Conservation (phyloP, 2,797 vertebrate species). For the Caiman crocodilus region DNA sequence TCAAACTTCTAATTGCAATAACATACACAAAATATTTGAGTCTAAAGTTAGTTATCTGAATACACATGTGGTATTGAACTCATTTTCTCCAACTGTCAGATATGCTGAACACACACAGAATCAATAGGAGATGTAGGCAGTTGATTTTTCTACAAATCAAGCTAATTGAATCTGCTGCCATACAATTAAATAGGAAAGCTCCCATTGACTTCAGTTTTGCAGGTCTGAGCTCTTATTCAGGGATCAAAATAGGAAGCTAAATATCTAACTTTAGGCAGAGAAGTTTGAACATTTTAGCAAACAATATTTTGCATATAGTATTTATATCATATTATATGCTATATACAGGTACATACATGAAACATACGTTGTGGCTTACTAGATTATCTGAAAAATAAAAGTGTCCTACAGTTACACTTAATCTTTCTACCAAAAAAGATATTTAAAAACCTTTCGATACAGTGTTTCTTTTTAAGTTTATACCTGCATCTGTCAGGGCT, state of each 20-base stretch:
- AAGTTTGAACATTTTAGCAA: not conserved
- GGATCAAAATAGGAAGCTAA: not conserved
- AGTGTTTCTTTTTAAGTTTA: slow-evolving; percentile 10
- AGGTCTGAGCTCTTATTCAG: not conserved
- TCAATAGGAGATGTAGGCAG: not conserved
- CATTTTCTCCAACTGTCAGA: not conserved
- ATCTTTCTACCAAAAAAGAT: not conserved
- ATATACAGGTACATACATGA: not conserved
- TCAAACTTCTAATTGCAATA: not conserved
- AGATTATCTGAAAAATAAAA: slow-evolving; percentile 11
- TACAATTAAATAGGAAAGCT: not conserved
- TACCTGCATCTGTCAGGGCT: not conserved
- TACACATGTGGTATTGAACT: not conserved
- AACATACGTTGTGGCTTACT: not conserved
- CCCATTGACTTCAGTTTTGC: not conserved
- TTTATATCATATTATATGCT: not conserved
- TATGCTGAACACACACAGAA: too few relatives aligned
- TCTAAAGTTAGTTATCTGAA: not conserved
- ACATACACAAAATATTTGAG: not conserved
- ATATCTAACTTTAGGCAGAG: not conserved
- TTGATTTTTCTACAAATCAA: not conserved
- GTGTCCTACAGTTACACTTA: not conserved
- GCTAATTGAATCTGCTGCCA: not conserved
- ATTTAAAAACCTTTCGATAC: not conserved
- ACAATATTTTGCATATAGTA: not conserved